Evolutionary conservation across 2,113 vertebrate genomes (phyloP).

Genomic region (Melanocharis versteri): DNA sequence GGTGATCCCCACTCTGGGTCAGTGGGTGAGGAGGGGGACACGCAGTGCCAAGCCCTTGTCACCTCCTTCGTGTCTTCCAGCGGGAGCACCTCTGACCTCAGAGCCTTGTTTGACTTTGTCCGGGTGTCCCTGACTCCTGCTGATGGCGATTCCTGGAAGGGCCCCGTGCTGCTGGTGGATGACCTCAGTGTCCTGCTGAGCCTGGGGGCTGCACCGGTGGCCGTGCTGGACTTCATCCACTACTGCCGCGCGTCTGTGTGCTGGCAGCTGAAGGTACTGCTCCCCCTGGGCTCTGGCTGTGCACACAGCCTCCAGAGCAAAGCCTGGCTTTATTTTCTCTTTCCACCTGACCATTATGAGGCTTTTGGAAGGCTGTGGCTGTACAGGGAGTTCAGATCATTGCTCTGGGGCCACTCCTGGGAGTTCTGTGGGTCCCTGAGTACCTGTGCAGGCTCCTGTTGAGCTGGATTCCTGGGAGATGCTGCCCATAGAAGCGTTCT

Average conservation of each 20-base stretch:
- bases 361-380: background rate
- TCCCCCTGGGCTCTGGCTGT: accelerated
- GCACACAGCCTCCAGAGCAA: background rate
- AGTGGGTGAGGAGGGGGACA: background rate
- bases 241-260: constrained; percentile 85
- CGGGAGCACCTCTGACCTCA: constrained; percentile 57
- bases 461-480: background rate
- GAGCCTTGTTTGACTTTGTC: constrained; percentile 78
- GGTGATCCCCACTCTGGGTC: background rate
- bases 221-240: constrained; percentile 87
- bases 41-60: accelerated
- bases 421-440: background rate
- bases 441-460: background rate
- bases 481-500: background rate
- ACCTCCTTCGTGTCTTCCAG: constrained; percentile 48
- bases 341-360: accelerated
- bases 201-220: constrained; percentile 73
- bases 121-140: constrained; percentile 18
- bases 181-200: constrained; percentile 86
- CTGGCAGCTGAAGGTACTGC: constrained; percentile 77
- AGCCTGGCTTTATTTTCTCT: background rate
- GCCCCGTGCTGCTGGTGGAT: constrained; percentile 84
- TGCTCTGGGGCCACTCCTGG: background rate
- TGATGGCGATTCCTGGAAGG: constrained; percentile 43
- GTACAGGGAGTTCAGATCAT: accelerated